Evolutionary conservation across 2,113 vertebrate species (phyloP), one percentile per base, ranked within the genome.

Genomic region (Isurus oxyrinchus): DNA sequence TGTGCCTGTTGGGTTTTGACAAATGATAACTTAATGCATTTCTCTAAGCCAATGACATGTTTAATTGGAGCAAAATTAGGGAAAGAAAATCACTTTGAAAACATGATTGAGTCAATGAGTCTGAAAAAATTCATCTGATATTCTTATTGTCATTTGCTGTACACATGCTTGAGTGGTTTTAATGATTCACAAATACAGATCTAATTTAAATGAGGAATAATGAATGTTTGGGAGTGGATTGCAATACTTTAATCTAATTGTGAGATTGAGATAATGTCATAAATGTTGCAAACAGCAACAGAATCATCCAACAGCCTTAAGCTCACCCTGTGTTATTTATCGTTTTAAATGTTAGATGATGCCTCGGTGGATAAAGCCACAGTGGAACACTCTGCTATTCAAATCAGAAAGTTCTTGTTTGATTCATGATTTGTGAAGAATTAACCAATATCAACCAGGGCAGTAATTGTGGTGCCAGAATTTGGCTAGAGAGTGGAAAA

Each of bases 141-240:
- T 63, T 94, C 59, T 44, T 63, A 44, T 94, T 63, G 14, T 94
- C 90, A 94, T 63, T 94, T 94, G 90, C 90, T 21, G n/a, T 23
- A 61, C 1, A n/a, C 35, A 61, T 63, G 90, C 16, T 40, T 63
- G 90, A 63, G 35, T 63, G 59, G 90, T n/a, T 63, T 63, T 63
- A 94, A 94, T 94, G 90, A 94, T 63, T 94, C 35, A 94, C 61
- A 63, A 94, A 40, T 94, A 63, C 90, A 94, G 59, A 66, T 94
- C 61, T 94, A 94, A 94, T 94, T 94, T 63, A 94, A 40, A 94
- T 40, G n/a, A 59, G 57, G 59, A 94, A 94, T 94, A 94, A 63
- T 63, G n/a, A 23, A 94, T 94, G 90, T 94, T 63, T 63, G 90
- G 19, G 31, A 63, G 59, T 94, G 59, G 57, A 94, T 94, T 94